A percentile compares a stretch with the other conserved stretches of the same genome.
Evolutionary conservation across 2,797 vertebrate species (phyloP).

Genomic region (Gastrophryne carolinensis): DNA sequence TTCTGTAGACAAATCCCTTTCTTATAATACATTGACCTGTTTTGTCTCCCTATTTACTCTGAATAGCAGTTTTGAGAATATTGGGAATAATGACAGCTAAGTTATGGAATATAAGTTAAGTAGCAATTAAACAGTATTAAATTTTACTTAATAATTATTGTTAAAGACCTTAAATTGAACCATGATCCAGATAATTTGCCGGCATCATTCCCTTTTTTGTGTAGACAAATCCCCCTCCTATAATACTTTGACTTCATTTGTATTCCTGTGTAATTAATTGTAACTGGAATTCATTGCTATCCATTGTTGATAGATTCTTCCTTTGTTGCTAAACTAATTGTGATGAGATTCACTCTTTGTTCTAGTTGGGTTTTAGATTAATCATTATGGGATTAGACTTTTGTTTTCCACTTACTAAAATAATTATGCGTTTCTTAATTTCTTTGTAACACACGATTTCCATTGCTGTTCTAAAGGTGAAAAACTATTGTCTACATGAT

Average conservation of each 20-base stretch:
- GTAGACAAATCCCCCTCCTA: conserved; percentile 5
- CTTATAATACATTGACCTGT: not conserved
- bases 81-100: too few species aligned
- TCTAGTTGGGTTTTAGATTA: conserved; percentile 36
- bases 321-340: conserved; percentile 46
- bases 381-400: conserved; percentile 35
- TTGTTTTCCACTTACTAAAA: conserved; percentile 35
- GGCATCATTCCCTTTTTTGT: not conserved
- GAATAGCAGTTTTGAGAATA: too few species aligned
- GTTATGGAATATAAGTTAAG: too few species aligned
- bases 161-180: not conserved
- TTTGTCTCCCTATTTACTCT: conserved; percentile 31
- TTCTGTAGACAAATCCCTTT: conserved; percentile 10
- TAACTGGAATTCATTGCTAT: conserved; percentile 23
- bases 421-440: conserved; percentile 34
- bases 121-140: not conserved
- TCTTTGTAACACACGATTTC: conserved; percentile 16
- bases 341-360: conserved; percentile 38
- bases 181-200: not conserved
- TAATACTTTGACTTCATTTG: conserved; percentile 19
- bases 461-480: not conserved
- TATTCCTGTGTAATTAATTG: conserved; percentile 10
- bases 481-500: not conserved
- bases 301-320: conserved; percentile 38
- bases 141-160: not conserved